Conservation (phyloP, 2,113 vertebrate genomes). For the Pristiophorus japonicus region DNA sequence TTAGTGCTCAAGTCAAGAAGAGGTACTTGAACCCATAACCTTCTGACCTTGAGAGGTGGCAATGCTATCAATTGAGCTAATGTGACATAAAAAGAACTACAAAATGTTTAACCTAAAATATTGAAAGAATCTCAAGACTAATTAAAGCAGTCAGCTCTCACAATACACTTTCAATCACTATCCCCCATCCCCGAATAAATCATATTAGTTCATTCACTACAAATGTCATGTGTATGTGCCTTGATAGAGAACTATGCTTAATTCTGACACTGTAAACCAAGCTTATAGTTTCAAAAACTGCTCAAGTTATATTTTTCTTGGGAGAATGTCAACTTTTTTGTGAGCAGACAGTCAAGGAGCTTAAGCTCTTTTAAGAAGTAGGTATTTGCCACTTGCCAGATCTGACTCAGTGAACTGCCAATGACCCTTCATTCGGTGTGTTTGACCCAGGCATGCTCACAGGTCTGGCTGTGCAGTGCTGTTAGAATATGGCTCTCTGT, state of each 20-base stretch:
- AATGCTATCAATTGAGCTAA: background rate
- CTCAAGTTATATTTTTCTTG: slow-evolving; percentile 27
- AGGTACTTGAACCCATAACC: slow-evolving; percentile 22
- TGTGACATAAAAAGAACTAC: background rate
- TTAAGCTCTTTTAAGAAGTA: background rate
- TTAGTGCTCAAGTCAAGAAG: background rate
- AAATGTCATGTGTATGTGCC: background rate
- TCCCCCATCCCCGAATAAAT: background rate
- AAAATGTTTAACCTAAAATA: slow-evolving; percentile 13
- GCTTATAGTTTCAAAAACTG: background rate
- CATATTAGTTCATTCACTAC: slow-evolving; percentile 7
- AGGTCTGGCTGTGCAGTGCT: slow-evolving; percentile 53
- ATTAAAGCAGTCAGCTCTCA: slow-evolving; percentile 28
- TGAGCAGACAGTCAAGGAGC: background rate
- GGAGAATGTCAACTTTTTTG: slow-evolving; percentile 15
- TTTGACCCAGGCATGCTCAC: slow-evolving; percentile 55
- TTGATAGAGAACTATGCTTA: slow-evolving; percentile 2
- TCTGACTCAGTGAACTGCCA: slow-evolving; percentile 66
- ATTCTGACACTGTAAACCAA: background rate
- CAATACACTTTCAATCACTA: background rate
- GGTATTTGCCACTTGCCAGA: slow-evolving; percentile 49
- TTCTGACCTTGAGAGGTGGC: background rate
- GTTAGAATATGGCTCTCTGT: slow-evolving; percentile 53
- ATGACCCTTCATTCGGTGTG: slow-evolving; percentile 60
- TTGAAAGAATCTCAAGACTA: background rate